Percentiles rank a stretch among this genome's conserved stretches.
Evolutionary conservation across 2,113 vertebrate genomes (phyloP).

Genomic region (Ibidorhyncha struthersii): DNA sequence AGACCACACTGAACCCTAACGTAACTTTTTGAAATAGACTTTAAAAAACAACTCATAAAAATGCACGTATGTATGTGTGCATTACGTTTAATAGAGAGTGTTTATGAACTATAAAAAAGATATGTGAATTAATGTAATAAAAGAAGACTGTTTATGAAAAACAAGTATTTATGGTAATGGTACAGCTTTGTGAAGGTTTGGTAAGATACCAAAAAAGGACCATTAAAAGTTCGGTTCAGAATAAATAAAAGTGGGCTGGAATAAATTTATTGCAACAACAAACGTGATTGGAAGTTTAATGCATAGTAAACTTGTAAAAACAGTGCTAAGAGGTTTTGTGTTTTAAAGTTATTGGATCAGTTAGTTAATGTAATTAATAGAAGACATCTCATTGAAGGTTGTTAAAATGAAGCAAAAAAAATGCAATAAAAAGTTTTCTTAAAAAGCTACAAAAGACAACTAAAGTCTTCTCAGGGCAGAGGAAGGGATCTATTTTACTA

Average conservation of each 20-base stretch:
- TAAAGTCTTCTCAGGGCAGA: not conserved
- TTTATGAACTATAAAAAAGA: slow-evolving; percentile 43
- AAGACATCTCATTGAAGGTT: not conserved
- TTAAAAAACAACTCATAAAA: not conserved
- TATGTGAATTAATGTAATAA: not conserved
- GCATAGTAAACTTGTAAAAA: slow-evolving; percentile 6
- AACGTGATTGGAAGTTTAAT: not conserved
- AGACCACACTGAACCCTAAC: not conserved
- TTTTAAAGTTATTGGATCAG: not conserved
- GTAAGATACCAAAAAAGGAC: not conserved
- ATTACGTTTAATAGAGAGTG: not conserved
- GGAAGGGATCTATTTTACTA: not conserved
- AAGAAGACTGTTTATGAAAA: not conserved
- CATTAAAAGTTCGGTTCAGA: not conserved
- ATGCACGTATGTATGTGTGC: not conserved
- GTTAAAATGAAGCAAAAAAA: not conserved
- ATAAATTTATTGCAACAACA: not conserved
- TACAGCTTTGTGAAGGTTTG: not conserved
- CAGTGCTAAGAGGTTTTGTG: not conserved
- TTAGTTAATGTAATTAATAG: not conserved
- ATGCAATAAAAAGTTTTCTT: not conserved
- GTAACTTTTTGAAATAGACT: not conserved
- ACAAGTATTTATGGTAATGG: not conserved
- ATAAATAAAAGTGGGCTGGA: not conserved
- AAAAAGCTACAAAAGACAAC: not conserved